Evolutionary conservation across 2,797 vertebrate genomes (phyloP).

Genomic region (Protonibea diacanthus): DNA sequence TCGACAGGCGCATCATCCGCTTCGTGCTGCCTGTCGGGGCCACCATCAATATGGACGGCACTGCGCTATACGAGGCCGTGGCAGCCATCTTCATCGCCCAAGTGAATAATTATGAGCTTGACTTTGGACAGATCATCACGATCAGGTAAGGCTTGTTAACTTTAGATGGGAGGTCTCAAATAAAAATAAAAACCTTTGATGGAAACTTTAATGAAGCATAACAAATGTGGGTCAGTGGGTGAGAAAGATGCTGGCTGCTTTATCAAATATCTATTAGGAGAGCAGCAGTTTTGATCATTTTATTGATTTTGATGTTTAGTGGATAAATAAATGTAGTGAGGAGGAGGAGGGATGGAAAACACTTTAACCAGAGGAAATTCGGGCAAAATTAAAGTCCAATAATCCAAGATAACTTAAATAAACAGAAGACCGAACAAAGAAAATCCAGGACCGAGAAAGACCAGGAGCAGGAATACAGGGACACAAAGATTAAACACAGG

Average conservation of each 20-base stretch:
- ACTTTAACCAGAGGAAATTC: no score
- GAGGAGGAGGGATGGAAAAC: no score
- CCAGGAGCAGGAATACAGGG: no score
- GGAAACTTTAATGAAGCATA: background rate
- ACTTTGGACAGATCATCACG: conserved; percentile 98
- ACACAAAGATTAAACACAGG: no score
- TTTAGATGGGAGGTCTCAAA: no score
- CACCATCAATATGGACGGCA: conserved; percentile 99
- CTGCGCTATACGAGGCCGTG: conserved; percentile 96
- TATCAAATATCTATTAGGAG: background rate
- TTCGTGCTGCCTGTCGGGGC: conserved; percentile 97
- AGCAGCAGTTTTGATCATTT: background rate
- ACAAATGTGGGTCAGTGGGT: background rate
- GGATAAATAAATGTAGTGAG: background rate
- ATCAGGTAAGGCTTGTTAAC: conserved; percentile 87
- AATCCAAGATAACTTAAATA: no score
- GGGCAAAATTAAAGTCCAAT: no score
- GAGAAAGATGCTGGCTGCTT: background rate
- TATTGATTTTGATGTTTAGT: background rate
- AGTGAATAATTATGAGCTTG: conserved; percentile 98
- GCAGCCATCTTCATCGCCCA: conserved; percentile 99
- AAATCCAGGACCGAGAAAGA: no score
- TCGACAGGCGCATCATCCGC: conserved; percentile 95
- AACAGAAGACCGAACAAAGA: no score
- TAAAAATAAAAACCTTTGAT: background rate